These are phyloP conservation scores for Agonopterix subpropinquella DNA, from an alignment of 2,888 invertebrate species.

Conservation along the genomic window DNA sequence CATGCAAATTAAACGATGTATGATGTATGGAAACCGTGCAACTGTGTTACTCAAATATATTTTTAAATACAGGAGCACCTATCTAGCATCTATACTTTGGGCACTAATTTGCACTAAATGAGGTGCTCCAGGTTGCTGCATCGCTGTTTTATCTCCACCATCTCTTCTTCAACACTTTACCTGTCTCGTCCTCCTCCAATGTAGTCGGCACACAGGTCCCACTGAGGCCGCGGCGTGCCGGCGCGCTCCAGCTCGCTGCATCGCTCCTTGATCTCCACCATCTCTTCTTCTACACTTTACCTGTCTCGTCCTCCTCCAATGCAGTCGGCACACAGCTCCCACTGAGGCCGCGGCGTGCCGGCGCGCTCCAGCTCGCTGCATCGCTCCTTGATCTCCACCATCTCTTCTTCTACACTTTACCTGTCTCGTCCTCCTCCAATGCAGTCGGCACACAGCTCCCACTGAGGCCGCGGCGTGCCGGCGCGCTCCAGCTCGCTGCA, in stretches of 20 bases:
- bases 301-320: slow-evolving; percentile 66
- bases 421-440: slow-evolving; percentile 66
- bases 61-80: too few relatives aligned
- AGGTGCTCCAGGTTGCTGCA: too few relatives aligned
- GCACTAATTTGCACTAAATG: too few relatives aligned
- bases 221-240: slow-evolving; percentile 67
- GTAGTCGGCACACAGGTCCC: slow-evolving; percentile 68
- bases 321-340: slow-evolving; percentile 68
- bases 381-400: slow-evolving; percentile 54
- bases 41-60: too few relatives aligned
- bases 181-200: slow-evolving; percentile 66
- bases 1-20: too few relatives aligned
- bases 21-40: too few relatives aligned
- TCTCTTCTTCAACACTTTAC: too few relatives aligned
- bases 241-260: too few relatives aligned
- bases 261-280: too few relatives aligned
- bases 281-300: too few relatives aligned
- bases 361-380: slow-evolving; percentile 61
- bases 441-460: slow-evolving; percentile 68
- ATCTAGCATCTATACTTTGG: too few relatives aligned
- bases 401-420: slow-evolving; percentile 51
- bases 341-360: slow-evolving; percentile 67
- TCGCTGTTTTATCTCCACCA: too few relatives aligned
- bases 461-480: slow-evolving; percentile 67
- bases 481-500: slow-evolving; percentile 61